These are phyloP conservation scores for Sarcophaga bullata DNA, from an alignment of 1,140 invertebrate species.

Conservation along the genomic window DNA sequence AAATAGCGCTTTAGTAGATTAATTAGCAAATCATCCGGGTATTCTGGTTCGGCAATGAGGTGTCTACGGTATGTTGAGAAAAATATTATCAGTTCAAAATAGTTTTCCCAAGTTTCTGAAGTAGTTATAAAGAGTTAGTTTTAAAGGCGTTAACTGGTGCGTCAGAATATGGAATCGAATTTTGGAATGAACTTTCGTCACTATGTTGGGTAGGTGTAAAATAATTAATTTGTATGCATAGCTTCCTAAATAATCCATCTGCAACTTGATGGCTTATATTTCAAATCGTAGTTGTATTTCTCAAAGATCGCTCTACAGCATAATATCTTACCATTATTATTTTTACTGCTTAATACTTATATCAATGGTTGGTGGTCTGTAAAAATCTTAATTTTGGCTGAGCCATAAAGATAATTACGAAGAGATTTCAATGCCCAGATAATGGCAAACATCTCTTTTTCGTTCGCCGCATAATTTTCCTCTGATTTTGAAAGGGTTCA, in stretches of 20 bases:
- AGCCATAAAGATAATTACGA: not conserved
- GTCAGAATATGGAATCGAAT: too few species aligned
- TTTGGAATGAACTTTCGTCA: too few species aligned
- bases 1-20: too few species aligned
- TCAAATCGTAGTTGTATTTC: not conserved
- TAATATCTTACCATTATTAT: not conserved
- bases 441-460: slow-evolving; percentile 31
- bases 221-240: too few species aligned
- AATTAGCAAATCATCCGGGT: too few species aligned
- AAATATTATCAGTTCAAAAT: too few species aligned
- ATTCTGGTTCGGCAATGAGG: too few species aligned
- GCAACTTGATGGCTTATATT: not conserved
- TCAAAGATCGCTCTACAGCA: not conserved
- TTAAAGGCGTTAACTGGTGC: too few species aligned
- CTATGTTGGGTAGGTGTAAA: too few species aligned
- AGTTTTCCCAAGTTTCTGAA: too few species aligned
- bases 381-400: not conserved
- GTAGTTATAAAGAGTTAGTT: too few species aligned
- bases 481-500: slow-evolving; percentile 41
- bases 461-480: slow-evolving; percentile 39
- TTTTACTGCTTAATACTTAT: not conserved
- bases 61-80: too few species aligned
- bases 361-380: not conserved
- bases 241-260: not conserved
- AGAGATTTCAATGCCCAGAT: not conserved